Conservation (phyloP, 2,888 invertebrate species). For the Oconnorella tubifera region DNA sequence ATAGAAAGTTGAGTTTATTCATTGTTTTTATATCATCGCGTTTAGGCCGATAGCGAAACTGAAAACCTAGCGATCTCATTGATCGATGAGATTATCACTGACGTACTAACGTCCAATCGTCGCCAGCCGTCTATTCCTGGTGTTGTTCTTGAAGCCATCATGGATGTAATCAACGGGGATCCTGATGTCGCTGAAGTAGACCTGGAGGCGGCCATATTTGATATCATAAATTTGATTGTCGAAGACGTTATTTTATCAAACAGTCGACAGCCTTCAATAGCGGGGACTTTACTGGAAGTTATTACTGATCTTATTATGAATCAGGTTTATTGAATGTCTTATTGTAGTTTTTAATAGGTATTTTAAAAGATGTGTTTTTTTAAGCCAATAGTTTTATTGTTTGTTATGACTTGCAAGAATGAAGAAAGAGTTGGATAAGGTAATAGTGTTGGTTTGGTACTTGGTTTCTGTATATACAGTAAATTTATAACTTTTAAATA, state of each 20-base stretch:
- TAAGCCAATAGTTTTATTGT: no score
- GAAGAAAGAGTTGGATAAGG: no score
- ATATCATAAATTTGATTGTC: constrained; percentile 4
- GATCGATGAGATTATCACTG: constrained; percentile 49
- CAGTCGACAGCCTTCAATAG: constrained; percentile 23
- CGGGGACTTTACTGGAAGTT: constrained; percentile 21
- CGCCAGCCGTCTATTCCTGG: constrained; percentile 49
- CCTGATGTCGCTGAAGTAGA: not conserved
- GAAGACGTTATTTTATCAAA: constrained; percentile 24
- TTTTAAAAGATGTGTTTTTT: no score
- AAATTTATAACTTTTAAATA: no score
- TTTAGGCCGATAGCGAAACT: not conserved
- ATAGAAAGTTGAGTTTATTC: no score
- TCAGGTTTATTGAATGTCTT: no score
- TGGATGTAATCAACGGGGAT: constrained; percentile 40
- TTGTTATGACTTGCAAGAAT: no score
- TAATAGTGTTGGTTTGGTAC: no score
- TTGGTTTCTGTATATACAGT: no score
- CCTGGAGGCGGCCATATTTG: not conserved
- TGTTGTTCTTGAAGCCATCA: constrained; percentile 51
- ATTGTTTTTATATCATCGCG: no score
- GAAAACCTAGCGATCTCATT: not conserved
- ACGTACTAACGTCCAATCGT: constrained; percentile 51
- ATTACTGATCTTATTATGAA: constrained; percentile 22
- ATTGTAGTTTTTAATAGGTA: no score